phyloP scores from a whole-genome alignment of 2,113 vertebrate genomes.

The Scomber scombrus region DNA sequence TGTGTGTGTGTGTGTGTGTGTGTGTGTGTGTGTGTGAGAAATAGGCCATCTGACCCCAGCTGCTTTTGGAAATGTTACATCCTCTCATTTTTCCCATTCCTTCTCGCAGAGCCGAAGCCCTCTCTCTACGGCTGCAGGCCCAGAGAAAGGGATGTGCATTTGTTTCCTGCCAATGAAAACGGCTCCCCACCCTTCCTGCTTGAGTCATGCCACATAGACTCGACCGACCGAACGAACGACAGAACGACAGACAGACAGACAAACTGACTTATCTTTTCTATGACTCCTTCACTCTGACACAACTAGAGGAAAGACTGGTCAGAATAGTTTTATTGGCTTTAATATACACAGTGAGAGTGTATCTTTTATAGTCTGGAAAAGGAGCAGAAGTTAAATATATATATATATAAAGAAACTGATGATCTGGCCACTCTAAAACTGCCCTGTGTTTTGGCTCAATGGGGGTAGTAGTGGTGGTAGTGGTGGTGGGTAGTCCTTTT shows the following conservation, averaged over 20 bases:
- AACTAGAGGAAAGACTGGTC: background rate
- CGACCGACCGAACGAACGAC: slow-evolving; percentile 44
- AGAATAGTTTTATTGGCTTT: background rate
- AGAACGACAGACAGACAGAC: slow-evolving; percentile 24
- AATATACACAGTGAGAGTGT: background rate
- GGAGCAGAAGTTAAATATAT: slow-evolving; percentile 22
- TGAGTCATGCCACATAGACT: slow-evolving; percentile 78
- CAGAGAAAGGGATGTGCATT: slow-evolving; percentile 79
- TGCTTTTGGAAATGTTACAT: slow-evolving; percentile 72
- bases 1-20: too few relatives aligned
- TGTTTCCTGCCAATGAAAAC: slow-evolving; percentile 82
- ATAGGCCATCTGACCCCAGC: slow-evolving; percentile 65
- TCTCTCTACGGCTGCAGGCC: slow-evolving; percentile 51
- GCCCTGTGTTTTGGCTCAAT: background rate
- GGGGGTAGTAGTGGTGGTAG: too few relatives aligned
- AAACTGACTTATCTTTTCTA: slow-evolving; percentile 34
- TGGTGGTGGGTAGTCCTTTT: slow-evolving; percentile 62
- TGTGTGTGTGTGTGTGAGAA: slow-evolving; percentile 47
- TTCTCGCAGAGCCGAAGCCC: slow-evolving; percentile 43
- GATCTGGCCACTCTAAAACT: background rate
- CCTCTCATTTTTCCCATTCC: slow-evolving; percentile 70
- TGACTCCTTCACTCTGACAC: slow-evolving; percentile 24
- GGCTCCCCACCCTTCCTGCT: slow-evolving; percentile 81
- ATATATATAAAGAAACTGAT: background rate
- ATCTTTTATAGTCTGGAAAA: background rate